Evolutionary conservation across 2,888 invertebrate genomes (phyloP), one percentile per base, ranked within the genome.

Genomic region (Meiosimyza platycephala): DNA sequence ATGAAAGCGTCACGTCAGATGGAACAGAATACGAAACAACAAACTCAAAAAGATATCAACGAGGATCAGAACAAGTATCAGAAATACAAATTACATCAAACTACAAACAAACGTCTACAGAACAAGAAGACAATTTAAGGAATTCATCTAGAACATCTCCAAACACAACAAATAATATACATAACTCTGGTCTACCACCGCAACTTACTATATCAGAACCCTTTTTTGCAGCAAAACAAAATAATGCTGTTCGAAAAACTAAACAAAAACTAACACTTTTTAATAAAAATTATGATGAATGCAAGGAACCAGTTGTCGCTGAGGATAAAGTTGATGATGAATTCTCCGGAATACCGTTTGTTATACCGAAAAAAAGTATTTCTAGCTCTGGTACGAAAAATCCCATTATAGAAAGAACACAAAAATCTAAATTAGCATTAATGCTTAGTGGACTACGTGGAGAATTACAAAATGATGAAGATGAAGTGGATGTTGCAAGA

Each of bases 381-480:
- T 78, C 82, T 0, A 48, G 79, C 9, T 76, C 74, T 5, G 76
- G 75, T 13, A 74, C 73, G 0, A 81, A 79, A 69, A 85, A 85
- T 73, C 75, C 80, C 2, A 76, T 81, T 9, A 76, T 86, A 22
- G 84, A 84, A 66, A 81, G 83, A 22, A 85, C 84, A 3, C 83
- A 86, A 65, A 84, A 85, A 76, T 84, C 85, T 0, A 87, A 86
- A 76, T 71, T 87, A 51, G 86, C 86, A 0, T 73, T 87, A 16
- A 86, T 87, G 86, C 72, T 87, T 2, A 85, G 84, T 70, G 86
- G 84, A 6, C 75, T 87, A 13, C 80, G 82, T 16, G 87, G 87
- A 7, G 87, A 87, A 76, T 76, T 86, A 3, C 84, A 86, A 73
- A 84, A 81, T 16, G 81, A 81, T 16, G 75, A 79, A 33, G 78